Evolutionary conservation across 1,140 invertebrate genomes (phyloP).

Genomic region (Matsumurasca onukii): DNA sequence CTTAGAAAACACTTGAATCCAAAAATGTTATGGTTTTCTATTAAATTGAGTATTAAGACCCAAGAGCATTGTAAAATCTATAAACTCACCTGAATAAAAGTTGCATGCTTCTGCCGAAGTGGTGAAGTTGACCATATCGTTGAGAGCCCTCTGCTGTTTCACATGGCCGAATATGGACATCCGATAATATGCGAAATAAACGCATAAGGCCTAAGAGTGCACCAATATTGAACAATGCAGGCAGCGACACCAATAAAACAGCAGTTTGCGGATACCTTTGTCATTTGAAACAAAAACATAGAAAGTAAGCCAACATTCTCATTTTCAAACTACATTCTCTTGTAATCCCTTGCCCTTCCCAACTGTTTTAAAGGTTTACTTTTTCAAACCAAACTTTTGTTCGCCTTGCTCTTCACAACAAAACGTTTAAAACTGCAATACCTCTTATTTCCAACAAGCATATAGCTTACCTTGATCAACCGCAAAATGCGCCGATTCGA

Average conservation of each 20-base stretch:
- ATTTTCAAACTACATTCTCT: no score
- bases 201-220: slow-evolving; percentile 89
- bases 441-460: no score
- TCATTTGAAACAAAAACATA: slow-evolving; percentile 61
- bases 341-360: no score
- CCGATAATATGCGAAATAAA: slow-evolving; percentile 95
- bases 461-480: slow-evolving; percentile 85
- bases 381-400: no score
- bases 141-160: slow-evolving; percentile 80
- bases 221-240: slow-evolving; percentile 94
- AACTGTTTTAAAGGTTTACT: no score
- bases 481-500: slow-evolving; percentile 95
- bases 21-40: no score
- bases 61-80: no score
- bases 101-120: slow-evolving; percentile 94
- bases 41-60: no score
- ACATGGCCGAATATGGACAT: slow-evolving; percentile 94
- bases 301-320: no score
- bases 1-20: no score
- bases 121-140: slow-evolving; percentile 91
- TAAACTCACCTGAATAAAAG: slow-evolving; percentile 75
- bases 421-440: no score
- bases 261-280: slow-evolving; percentile 92
- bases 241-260: slow-evolving; percentile 94
- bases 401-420: no score